A percentile compares a stretch with the other conserved stretches of the same genome.
Conservation (phyloP, 2,797 vertebrate species). For the Cirrhinus mrigala region DNA sequence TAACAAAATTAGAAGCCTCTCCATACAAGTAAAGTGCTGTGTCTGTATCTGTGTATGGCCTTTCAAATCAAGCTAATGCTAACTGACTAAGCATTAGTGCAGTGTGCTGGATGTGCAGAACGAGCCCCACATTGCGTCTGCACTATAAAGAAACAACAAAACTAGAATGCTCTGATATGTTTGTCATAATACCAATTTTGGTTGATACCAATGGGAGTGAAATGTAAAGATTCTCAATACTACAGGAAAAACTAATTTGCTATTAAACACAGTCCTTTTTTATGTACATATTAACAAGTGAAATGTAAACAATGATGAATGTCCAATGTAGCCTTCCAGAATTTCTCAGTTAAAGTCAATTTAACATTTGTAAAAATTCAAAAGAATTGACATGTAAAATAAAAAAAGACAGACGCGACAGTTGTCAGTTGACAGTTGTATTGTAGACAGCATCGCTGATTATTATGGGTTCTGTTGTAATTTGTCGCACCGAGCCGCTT, state of each 20-base stretch:
- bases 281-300: not conserved
- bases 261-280: not conserved
- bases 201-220: not conserved
- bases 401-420: not conserved
- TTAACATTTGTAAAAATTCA: not conserved
- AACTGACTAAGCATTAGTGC: conserved; percentile 53
- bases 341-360: not conserved
- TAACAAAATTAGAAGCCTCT: conserved; percentile 36
- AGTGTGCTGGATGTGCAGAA: conserved; percentile 47
- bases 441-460: no score
- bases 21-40: conserved; percentile 34
- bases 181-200: not conserved
- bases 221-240: no score
- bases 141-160: not conserved
- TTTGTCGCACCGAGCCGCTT: no score
- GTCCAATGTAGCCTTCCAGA: not conserved
- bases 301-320: not conserved
- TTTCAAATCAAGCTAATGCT: conserved; percentile 57
- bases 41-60: not conserved
- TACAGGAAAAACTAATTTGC: not conserved
- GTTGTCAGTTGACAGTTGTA: no score
- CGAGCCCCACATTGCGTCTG: conserved; percentile 7
- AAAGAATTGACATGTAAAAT: not conserved
- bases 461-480: no score
- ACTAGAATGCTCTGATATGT: not conserved